These are phyloP conservation scores for Hystrix cristata DNA, from an alignment of 2,113 vertebrate genomes.

Conservation along the genomic window DNA sequence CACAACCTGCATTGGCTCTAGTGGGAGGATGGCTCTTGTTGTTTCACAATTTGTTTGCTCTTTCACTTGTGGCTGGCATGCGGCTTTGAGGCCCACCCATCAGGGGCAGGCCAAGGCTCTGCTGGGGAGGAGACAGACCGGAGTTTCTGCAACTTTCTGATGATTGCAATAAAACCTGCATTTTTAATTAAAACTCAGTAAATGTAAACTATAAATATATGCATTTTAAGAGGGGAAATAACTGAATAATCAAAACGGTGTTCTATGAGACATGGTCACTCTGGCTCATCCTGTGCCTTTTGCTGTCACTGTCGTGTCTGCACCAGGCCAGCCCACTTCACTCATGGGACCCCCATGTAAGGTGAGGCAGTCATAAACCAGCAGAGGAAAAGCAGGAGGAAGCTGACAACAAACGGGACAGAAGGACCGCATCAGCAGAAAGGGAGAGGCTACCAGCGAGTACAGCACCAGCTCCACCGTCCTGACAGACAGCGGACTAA, in stretches of 20 bases:
- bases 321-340: not conserved
- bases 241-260: not conserved
- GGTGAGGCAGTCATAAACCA: not conserved
- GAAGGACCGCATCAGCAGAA: not conserved
- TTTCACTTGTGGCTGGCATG: not conserved
- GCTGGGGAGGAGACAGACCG: not conserved
- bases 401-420: not conserved
- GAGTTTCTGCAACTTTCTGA: not conserved
- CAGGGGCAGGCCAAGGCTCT: not conserved
- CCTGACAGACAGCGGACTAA: not conserved
- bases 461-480: not conserved
- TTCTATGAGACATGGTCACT: not conserved
- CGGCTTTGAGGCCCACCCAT: not conserved
- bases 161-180: not conserved
- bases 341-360: not conserved
- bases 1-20: accelerated
- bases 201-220: not conserved
- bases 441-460: not conserved
- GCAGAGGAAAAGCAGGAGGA: not conserved
- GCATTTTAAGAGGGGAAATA: not conserved
- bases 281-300: not conserved
- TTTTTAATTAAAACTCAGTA: not conserved
- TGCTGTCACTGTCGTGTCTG: not conserved
- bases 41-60: accelerated
- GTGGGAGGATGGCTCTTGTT: accelerated